Evolutionary conservation across 2,888 invertebrate genomes (phyloP), one percentile per base, ranked within the genome.

Genomic region (Megalurothrips usitatus): DNA sequence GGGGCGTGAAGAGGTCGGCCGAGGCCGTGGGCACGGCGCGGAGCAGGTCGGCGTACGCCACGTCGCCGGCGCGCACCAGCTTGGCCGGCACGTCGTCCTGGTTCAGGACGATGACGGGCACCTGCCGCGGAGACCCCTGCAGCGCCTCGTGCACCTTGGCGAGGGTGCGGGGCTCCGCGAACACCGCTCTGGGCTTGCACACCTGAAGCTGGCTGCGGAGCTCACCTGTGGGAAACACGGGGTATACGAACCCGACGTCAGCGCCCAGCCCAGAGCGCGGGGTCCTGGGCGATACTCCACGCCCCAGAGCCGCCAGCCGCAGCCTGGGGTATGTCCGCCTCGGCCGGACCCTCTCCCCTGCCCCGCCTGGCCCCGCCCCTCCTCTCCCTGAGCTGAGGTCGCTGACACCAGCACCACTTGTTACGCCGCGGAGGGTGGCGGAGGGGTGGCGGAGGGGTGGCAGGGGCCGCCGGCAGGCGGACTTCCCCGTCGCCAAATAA

Each of bases 71-170:
- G 68, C 68, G 68, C 23, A 75, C 68, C 68, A 75, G 68, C 68
- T 75, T 75, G 68, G 68, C 68, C 23, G 68, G 68, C 68, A 75
- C 68, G 68, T 75, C 68, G 68, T 75, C 68, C 68, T 75, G 68
- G 68, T 75, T 75, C 23, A 75, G 68, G 11, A 75, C 68, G 68
- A 75, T 75, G 68, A 75, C 68, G 68, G 68, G 68, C 68, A 75
- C 68, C 68, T 75, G 68, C 26, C 68, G 68, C 68, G 68, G 68
- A 3, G 68, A n/a, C 23, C 68, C 68, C 68, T 75, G 68, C 68
- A 75, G 68, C 26, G 68, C 68, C 23, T 23, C 68, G 68, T 75
- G 68, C 68, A 75, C 68, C 68, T 75, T 75, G 68, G 68, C 68
- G 23, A 75, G 68, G 23, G 68, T 75, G 68, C 68, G 68, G 11